These are phyloP conservation scores for Leistus spinibarbis DNA, from an alignment of 2,888 invertebrate genomes.

Conservation along the genomic window DNA sequence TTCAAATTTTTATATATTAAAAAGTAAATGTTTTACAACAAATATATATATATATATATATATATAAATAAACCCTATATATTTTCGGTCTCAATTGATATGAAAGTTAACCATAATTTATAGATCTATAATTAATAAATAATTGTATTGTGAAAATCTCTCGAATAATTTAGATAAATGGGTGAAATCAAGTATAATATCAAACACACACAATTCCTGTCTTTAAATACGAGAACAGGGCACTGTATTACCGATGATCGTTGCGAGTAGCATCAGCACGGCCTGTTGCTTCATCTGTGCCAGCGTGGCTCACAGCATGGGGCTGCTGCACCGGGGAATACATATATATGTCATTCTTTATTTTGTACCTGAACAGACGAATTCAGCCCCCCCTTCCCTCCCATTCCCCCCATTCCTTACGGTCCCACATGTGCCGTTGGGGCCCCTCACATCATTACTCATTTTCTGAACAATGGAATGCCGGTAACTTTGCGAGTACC, in stretches of 20 bases:
- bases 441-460: constrained; percentile 9
- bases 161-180: too few species aligned
- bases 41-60: too few species aligned
- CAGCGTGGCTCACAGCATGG: too few species aligned
- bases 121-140: too few species aligned
- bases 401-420: not conserved
- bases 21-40: too few species aligned
- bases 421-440: not conserved
- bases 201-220: not conserved
- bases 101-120: too few species aligned
- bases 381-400: not conserved
- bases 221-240: not conserved
- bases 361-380: not conserved
- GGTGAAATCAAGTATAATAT: not conserved
- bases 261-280: not conserved
- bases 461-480: constrained; percentile 35
- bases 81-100: too few species aligned
- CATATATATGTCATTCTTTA: not conserved
- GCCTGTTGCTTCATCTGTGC: not conserved
- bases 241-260: not conserved
- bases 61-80: too few species aligned
- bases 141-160: too few species aligned
- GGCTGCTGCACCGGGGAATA: too few species aligned
- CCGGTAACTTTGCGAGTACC: constrained; percentile 15
- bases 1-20: too few species aligned